Percentiles rank a stretch among this genome's conserved stretches.
Conservation (phyloP, 1,140 invertebrate species). For the Nasonia giraulti region DNA sequence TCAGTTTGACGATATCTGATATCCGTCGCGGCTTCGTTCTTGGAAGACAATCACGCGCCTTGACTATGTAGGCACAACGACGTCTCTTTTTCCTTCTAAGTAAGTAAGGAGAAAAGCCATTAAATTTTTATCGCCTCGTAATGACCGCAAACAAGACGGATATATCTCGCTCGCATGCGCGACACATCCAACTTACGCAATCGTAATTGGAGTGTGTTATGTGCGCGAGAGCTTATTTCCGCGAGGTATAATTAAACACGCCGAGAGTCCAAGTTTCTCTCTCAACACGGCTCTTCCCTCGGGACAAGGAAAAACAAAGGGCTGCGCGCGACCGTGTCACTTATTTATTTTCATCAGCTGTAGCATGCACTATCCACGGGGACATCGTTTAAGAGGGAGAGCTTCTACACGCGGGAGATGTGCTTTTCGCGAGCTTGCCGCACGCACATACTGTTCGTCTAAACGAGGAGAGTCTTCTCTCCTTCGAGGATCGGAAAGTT, state of each 20-base stretch:
- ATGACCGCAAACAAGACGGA: background rate
- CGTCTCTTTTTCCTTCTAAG: background rate
- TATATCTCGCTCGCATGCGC: background rate
- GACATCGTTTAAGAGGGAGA: background rate
- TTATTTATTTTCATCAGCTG: slow-evolving; percentile 35
- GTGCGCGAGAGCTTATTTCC: background rate
- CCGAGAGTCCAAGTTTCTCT: background rate
- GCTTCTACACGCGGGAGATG: background rate
- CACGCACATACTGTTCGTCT: background rate
- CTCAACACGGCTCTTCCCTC: background rate
- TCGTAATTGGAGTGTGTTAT: background rate
- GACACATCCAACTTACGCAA: background rate
- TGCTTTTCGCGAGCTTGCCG: slow-evolving; percentile 9
- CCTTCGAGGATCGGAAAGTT: slow-evolving; percentile 16
- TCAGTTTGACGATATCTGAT: background rate
- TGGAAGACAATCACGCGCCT: background rate
- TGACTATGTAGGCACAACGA: background rate
- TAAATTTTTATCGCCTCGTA: background rate
- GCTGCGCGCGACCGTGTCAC: background rate
- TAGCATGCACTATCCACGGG: background rate
- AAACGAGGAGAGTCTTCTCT: slow-evolving; percentile 28
- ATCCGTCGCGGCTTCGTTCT: background rate
- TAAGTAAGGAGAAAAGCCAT: background rate
- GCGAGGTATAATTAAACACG: background rate
- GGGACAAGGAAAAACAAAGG: slow-evolving; percentile 8